These are phyloP conservation scores for Cinclus cinclus DNA, from an alignment of 2,113 vertebrate species.

Conservation along the genomic window DNA sequence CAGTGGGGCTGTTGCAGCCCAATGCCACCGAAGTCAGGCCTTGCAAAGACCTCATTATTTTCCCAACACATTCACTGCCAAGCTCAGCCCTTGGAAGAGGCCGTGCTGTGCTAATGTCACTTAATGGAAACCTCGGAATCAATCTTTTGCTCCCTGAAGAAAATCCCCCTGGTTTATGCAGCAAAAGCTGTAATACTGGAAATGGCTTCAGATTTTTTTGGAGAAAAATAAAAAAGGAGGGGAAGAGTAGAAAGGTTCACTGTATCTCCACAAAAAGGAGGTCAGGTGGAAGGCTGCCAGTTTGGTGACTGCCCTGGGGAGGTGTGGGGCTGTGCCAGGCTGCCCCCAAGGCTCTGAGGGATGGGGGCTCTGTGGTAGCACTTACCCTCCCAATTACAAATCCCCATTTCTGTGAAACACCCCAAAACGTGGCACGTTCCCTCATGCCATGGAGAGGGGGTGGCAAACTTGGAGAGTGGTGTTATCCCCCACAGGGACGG, in stretches of 20 bases:
- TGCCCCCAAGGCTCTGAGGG: background rate
- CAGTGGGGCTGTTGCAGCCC: conserved; percentile 27
- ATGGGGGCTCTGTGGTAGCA: background rate
- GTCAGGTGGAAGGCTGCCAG: conserved; percentile 41
- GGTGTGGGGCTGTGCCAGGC: background rate
- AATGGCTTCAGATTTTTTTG: conserved; percentile 59
- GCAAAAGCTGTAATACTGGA: conserved; percentile 67
- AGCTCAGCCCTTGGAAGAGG: conserved; percentile 58
- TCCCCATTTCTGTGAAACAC: background rate
- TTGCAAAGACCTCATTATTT: conserved; percentile 9
- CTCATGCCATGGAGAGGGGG: background rate
- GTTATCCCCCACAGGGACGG: rapidly evolving
- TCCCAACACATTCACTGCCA: background rate
- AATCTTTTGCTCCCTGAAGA: conserved; percentile 72
- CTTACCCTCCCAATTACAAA: background rate
- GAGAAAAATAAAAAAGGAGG: too few relatives aligned
- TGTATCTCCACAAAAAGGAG: conserved; percentile 42
- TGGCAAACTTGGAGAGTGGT: background rate
- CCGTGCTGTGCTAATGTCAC: conserved; percentile 75
- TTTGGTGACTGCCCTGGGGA: background rate
- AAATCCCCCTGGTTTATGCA: conserved; percentile 68
- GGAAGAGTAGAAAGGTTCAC: conserved; percentile 12
- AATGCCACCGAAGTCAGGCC: background rate
- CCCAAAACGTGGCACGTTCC: background rate
- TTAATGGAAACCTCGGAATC: conserved; percentile 75